Percentiles rank a stretch among this genome's conserved stretches.
Conservation (phyloP, 2,888 invertebrate species). For the Drosophila dives region DNA sequence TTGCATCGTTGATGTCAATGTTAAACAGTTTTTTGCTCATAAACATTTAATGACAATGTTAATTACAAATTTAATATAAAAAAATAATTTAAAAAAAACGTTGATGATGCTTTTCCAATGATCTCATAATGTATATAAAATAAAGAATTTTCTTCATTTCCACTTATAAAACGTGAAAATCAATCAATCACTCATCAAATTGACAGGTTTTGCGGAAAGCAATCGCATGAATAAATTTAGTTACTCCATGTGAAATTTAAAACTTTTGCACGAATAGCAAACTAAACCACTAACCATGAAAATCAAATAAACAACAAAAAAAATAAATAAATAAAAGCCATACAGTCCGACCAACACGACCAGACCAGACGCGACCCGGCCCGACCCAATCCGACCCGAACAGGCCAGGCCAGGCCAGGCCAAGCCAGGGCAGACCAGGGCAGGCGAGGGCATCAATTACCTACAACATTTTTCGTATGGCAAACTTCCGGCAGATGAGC, state of each 20-base stretch:
- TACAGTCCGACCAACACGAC: neutral
- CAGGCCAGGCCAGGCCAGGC: neutral
- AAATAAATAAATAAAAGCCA: neutral
- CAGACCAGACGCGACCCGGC: neutral
- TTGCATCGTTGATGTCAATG: slow-evolving; percentile 18
- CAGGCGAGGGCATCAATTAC: slow-evolving; percentile 52
- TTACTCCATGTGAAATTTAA: slow-evolving; percentile 11
- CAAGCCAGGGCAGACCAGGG: slow-evolving; percentile 3
- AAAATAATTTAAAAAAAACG: too few species aligned
- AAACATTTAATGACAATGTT: slow-evolving; percentile 3
- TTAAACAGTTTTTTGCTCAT: neutral
- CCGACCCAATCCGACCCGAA: neutral
- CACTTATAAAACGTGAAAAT: slow-evolving; percentile 1
- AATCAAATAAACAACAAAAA: slow-evolving; percentile 57
- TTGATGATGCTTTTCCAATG: slow-evolving; percentile 16
- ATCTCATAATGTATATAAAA: slow-evolving; percentile 37
- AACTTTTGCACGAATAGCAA: slow-evolving; percentile 7
- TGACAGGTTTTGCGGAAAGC: slow-evolving; percentile 9
- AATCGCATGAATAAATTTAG: neutral
- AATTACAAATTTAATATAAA: neutral
- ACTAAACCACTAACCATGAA: slow-evolving; percentile 69
- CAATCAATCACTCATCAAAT: slow-evolving; percentile 4
- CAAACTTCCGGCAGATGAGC: slow-evolving; percentile 61
- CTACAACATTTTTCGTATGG: slow-evolving; percentile 43
- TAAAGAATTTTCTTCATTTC: slow-evolving; percentile 12